Evolutionary conservation across 2,113 vertebrate species (phyloP).

Genomic region (Platycercus adscitus): DNA sequence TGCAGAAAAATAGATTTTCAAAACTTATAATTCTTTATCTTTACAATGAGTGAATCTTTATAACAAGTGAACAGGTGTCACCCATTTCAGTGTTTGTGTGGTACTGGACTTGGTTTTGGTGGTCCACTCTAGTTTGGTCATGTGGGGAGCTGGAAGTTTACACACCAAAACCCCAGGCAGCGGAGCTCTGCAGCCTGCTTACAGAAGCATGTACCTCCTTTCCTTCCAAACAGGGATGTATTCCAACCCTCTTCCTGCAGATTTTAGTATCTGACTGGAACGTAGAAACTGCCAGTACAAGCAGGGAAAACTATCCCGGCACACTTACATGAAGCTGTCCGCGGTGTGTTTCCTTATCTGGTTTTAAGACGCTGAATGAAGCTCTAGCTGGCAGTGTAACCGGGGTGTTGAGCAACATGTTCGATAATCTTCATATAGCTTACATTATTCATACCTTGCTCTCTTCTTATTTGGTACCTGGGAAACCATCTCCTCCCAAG

Average conservation of each 20-base stretch:
- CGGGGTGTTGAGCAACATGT: background rate
- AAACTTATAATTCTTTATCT: background rate
- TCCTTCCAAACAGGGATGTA: background rate
- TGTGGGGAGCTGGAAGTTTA: background rate
- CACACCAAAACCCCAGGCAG: background rate
- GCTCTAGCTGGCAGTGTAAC: background rate
- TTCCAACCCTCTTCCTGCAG: background rate
- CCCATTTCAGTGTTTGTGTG: background rate
- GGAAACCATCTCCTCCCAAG: background rate
- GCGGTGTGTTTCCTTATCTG: background rate
- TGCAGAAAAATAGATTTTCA: background rate
- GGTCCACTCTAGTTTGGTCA: rapidly evolving
- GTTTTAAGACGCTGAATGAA: background rate
- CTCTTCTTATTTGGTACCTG: background rate
- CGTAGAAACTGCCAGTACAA: background rate
- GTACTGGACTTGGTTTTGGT: background rate
- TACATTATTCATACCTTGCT: rapidly evolving
- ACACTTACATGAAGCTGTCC: background rate
- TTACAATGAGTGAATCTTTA: background rate
- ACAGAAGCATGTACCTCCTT: background rate
- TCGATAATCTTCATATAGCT: rapidly evolving
- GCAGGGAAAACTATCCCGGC: background rate
- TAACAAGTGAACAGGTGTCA: background rate
- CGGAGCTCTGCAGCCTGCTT: rapidly evolving
- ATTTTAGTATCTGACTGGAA: background rate